Percentiles rank a stretch among this genome's conserved stretches.
phyloP scores from a whole-genome alignment of 2,113 vertebrate species.

The Bolborhynchus lineola region DNA sequence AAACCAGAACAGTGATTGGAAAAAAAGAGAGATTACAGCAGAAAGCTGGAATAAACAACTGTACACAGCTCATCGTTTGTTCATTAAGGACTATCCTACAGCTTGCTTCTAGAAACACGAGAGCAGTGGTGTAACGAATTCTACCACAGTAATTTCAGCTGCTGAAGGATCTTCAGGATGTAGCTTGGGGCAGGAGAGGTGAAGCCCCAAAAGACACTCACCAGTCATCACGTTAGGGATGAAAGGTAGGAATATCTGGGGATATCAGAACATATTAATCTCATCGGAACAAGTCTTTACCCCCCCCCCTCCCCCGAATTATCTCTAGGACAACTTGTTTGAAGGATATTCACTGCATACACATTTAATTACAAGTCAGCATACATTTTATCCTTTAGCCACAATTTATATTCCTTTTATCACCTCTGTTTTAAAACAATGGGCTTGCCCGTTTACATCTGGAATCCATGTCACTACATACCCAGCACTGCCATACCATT shows the following conservation, averaged over 20 bases:
- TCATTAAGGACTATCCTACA: neutral
- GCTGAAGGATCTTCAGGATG: neutral
- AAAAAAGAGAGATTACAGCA: neutral
- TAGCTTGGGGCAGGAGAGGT: neutral
- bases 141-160: neutral
- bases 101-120: accelerated
- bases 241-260: neutral
- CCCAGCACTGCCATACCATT: neutral
- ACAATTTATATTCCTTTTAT: conserved; percentile 10
- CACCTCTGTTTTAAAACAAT: neutral
- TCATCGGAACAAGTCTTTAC: neutral
- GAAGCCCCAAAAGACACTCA: neutral
- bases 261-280: neutral
- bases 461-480: neutral
- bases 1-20: neutral
- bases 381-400: neutral
- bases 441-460: neutral
- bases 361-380: neutral
- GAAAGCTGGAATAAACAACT: neutral
- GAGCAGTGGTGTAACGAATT: neutral
- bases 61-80: neutral
- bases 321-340: neutral
- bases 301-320: neutral
- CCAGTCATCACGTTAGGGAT: neutral
- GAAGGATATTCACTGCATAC: neutral